Conservation (phyloP, 2,888 invertebrate species). For the Ormyrus pomaceus region DNA sequence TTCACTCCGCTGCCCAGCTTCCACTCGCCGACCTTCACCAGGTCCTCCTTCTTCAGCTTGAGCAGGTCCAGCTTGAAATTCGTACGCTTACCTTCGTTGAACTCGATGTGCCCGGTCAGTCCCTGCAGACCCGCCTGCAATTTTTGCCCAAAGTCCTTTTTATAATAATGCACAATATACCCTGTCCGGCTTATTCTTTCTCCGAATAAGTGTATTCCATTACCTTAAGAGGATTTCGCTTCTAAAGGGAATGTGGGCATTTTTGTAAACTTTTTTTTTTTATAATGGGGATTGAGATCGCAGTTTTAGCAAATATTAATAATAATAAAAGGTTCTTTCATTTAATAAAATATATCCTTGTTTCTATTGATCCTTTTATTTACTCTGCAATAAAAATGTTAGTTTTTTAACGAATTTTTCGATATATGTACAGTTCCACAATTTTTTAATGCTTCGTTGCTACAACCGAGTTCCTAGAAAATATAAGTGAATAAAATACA, state of each 20-base stretch:
- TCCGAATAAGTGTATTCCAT: slow-evolving; percentile 14
- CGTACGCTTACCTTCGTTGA: slow-evolving; percentile 88
- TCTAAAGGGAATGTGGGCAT: background rate
- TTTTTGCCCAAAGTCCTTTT: slow-evolving; percentile 20
- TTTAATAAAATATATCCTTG: too few relatives aligned
- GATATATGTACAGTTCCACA: too few relatives aligned
- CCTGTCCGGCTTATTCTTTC: background rate
- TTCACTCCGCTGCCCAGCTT: slow-evolving; percentile 85
- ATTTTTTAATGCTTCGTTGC: too few relatives aligned
- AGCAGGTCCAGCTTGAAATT: slow-evolving; percentile 91
- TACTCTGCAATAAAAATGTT: too few relatives aligned
- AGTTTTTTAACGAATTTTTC: too few relatives aligned
- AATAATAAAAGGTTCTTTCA: too few relatives aligned
- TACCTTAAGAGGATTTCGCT: slow-evolving; percentile 27
- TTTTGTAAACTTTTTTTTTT: background rate
- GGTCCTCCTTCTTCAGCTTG: slow-evolving; percentile 86
- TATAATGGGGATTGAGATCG: background rate
- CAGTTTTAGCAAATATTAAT: background rate
- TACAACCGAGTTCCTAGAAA: too few relatives aligned
- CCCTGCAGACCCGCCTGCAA: slow-evolving; percentile 88
- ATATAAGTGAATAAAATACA: too few relatives aligned
- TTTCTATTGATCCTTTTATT: too few relatives aligned
- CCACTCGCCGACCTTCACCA: slow-evolving; percentile 91
- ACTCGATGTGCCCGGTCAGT: slow-evolving; percentile 91
- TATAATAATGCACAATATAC: slow-evolving; percentile 29